A percentile compares a stretch with the other conserved stretches of the same genome.
Evolutionary conservation across 2,888 invertebrate genomes (phyloP).

Genomic region (Mycalesis mineus): DNA sequence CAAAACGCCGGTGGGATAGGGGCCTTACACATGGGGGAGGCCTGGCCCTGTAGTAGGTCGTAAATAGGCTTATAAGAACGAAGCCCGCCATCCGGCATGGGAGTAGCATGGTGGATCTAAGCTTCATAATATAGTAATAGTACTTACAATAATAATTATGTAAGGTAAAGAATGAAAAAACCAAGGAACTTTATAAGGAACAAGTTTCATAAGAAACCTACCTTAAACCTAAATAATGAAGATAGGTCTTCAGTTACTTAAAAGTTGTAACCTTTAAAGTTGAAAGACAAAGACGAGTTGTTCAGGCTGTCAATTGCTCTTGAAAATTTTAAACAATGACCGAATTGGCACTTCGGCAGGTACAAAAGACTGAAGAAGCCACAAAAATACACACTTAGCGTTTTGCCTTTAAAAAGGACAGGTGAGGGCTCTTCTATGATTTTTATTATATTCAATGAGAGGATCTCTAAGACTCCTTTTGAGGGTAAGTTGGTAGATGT

Average conservation of each 20-base stretch:
- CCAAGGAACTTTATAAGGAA: too few relatives aligned
- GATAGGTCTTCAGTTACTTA: background rate
- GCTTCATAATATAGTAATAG: too few relatives aligned
- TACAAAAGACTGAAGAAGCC: conserved; percentile 21
- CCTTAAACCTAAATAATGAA: too few relatives aligned
- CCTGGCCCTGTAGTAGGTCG: too few relatives aligned
- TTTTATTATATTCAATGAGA: conserved; percentile 4
- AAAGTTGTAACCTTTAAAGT: conserved; percentile 1
- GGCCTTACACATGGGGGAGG: too few relatives aligned
- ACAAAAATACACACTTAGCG: conserved; percentile 2
- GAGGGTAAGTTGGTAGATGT: background rate
- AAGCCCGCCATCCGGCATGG: too few relatives aligned
- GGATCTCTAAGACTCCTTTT: background rate
- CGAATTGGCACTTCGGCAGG: conserved; percentile 10
- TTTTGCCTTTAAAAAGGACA: conserved; percentile 6
- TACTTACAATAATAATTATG: too few relatives aligned
- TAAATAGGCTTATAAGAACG: too few relatives aligned
- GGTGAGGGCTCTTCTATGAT: conserved; percentile 5
- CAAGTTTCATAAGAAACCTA: too few relatives aligned
- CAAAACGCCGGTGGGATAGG: too few relatives aligned
- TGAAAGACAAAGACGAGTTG: conserved; percentile 1
- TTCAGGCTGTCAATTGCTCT: conserved; percentile 17
- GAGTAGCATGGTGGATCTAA: too few relatives aligned
- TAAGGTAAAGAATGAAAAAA: too few relatives aligned
- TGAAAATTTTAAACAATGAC: conserved; percentile 21